Percentiles rank a stretch among this genome's conserved stretches.
Conservation (phyloP, 2,888 invertebrate genomes). For the Caenorhabditis zanzibari region DNA sequence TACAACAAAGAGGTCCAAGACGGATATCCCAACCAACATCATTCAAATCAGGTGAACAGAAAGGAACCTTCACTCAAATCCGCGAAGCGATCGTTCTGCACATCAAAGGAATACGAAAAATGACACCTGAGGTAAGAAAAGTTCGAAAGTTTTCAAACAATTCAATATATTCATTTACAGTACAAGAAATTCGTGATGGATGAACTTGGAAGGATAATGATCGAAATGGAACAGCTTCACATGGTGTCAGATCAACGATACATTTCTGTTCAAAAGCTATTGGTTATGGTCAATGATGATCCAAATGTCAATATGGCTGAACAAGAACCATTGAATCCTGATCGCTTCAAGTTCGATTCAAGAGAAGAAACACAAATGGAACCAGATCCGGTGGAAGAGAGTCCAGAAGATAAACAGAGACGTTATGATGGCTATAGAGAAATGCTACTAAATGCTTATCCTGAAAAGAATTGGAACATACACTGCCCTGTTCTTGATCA, state of each 20-base stretch:
- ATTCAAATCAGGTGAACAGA: not conserved
- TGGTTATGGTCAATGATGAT: slow-evolving; percentile 15
- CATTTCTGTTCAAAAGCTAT: slow-evolving; percentile 11
- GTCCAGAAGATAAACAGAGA: slow-evolving; percentile 2
- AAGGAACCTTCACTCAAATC: slow-evolving; percentile 21
- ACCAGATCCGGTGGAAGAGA: slow-evolving; percentile 16
- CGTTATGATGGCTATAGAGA: slow-evolving; percentile 25
- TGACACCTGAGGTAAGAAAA: slow-evolving; percentile 43
- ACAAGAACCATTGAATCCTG: not conserved
- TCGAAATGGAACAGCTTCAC: slow-evolving; percentile 27
- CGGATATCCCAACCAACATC: not conserved
- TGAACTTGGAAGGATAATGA: slow-evolving; percentile 8
- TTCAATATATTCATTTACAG: slow-evolving; percentile 7
- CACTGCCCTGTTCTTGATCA: not conserved
- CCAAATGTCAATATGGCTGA: not conserved
- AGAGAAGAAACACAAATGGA: not conserved
- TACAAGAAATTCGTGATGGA: slow-evolving; percentile 22
- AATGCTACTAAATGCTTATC: slow-evolving; percentile 25
- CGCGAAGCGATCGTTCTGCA: slow-evolving; percentile 42
- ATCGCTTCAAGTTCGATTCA: too few species aligned
- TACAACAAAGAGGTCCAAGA: not conserved
- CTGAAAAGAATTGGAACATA: not conserved
- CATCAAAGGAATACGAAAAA: slow-evolving; percentile 23
- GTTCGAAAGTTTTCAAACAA: not conserved
- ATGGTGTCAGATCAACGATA: slow-evolving; percentile 22